Base-by-base conservation (phyloP, 2,797 vertebrate species). In the Lutjanus campechanus region DNA sequence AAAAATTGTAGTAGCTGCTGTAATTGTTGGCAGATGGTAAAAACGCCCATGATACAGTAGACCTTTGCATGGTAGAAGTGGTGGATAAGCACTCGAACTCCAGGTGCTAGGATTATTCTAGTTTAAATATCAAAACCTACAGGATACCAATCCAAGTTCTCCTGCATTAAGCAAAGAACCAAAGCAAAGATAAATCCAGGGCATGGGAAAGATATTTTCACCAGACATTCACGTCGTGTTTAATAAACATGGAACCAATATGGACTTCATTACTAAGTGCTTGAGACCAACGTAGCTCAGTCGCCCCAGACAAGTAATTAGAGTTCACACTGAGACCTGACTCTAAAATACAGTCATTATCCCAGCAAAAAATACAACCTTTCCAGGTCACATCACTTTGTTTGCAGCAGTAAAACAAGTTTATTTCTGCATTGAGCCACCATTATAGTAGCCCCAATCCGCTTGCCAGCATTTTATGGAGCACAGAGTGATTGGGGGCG, bases 301-400 rank as follows among this genome's bases (percentile, higher is more conserved):
- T 73, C 77, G 88, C 89, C 87, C 88, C 89, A 89, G 89, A 94
- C 91, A 89, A 89, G 93, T 94, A 94, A 95, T 94, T 93, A 93
- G 90, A 91, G 88, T 92, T 90, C 91, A 90, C 90, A 86, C 87
- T 93, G 94, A 94, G 94, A 82, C 82, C 88, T 93, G 94, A 90
- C 93, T 95, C 93, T 94, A 92, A 95, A 94, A 96, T 91, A 95
- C 93, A 96, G 91, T 96, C 94, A 95, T 97, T 97, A 97, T 95
- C 91, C 93, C 61, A 92, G 94, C 95, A 96, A 96, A 97, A 96
- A 97, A 97, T 97, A 94, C 93, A 97, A 97, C 97, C 97, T 98
- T 98, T 97, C 96, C 96, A 97, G 97, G 97, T 98, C 97, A 97
- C 96, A 96, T 97, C 95, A 93, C 96, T 97, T 97, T 97, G 96